Conservation (phyloP, 1,140 invertebrate species). For the Colletes gigas region DNA sequence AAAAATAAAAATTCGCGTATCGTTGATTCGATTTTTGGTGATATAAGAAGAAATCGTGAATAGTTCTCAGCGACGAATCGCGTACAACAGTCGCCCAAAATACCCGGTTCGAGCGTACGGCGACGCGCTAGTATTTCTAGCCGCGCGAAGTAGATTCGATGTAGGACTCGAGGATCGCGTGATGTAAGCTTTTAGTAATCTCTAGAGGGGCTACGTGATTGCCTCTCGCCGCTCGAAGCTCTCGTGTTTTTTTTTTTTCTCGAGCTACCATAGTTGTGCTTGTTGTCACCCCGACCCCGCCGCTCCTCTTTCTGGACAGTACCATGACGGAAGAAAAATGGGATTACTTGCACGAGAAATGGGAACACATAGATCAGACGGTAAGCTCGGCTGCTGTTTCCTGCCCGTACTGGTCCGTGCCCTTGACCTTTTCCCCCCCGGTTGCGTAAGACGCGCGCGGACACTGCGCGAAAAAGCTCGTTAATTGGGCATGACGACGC, state of each 20-base stretch:
- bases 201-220: slow-evolving; percentile 49
- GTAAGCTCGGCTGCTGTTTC: slow-evolving; percentile 60
- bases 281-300: background rate
- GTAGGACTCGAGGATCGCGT: slow-evolving; percentile 40
- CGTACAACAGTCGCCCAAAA: slow-evolving; percentile 29
- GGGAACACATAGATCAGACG: slow-evolving; percentile 73
- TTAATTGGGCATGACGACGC: background rate
- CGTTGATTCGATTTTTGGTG: too few species aligned
- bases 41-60: too few species aligned
- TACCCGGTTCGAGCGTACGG: slow-evolving; percentile 23
- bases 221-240: slow-evolving; percentile 24
- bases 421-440: slow-evolving; percentile 41
- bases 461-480: background rate
- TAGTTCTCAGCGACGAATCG: background rate
- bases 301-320: background rate
- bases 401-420: background rate
- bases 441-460: slow-evolving; percentile 48
- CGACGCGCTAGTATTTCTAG: slow-evolving; percentile 54
- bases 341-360: slow-evolving; percentile 72
- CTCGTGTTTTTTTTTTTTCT: background rate
- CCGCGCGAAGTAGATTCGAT: slow-evolving; percentile 35
- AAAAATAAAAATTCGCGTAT: too few species aligned
- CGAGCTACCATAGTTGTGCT: background rate
- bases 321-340: slow-evolving; percentile 67
- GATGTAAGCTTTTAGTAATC: slow-evolving; percentile 66